Percentiles rank a stretch among this genome's conserved stretches.
Evolutionary conservation across 2,797 vertebrate genomes (phyloP).

Genomic region (Malurus leucopterus): DNA sequence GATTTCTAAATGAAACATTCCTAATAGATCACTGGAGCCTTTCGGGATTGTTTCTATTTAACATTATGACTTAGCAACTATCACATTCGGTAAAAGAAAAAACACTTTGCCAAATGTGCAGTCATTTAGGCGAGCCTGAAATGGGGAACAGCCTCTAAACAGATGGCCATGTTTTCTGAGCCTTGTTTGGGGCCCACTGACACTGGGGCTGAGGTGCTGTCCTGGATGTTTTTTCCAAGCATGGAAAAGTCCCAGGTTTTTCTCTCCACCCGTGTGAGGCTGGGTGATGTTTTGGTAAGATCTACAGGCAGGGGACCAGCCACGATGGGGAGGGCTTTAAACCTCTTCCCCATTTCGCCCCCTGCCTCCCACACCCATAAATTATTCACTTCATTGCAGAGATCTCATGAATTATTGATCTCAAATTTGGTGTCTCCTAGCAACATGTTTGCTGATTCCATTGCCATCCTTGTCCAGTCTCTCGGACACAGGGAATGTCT

Average conservation of each 20-base stretch:
- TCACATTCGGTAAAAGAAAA: neutral
- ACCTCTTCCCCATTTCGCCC: neutral
- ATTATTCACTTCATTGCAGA: constrained; percentile 15
- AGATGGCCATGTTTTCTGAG: neutral
- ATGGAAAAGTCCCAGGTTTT: neutral
- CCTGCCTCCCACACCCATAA: neutral
- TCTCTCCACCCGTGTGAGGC: neutral
- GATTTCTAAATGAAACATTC: constrained; percentile 39
- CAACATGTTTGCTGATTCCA: constrained; percentile 28
- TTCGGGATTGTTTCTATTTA: constrained; percentile 17
- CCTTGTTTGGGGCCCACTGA: neutral
- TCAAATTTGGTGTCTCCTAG: constrained; percentile 40
- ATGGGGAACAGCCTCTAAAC: neutral
- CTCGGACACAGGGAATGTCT: neutral
- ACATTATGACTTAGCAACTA: neutral
- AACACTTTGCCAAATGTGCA: neutral
- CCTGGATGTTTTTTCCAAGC: neutral
- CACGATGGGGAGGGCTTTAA: neutral
- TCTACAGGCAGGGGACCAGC: fast-evolving
- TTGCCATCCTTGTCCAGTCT: neutral
- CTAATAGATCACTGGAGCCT: constrained; percentile 16
- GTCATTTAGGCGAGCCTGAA: neutral
- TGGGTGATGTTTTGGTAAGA: neutral
- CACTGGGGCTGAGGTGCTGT: neutral
- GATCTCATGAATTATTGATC: constrained; percentile 45